Evolutionary conservation across 2,797 vertebrate genomes (phyloP), one percentile per base, ranked within the genome.

Genomic region (Apodemus agrarius): DNA sequence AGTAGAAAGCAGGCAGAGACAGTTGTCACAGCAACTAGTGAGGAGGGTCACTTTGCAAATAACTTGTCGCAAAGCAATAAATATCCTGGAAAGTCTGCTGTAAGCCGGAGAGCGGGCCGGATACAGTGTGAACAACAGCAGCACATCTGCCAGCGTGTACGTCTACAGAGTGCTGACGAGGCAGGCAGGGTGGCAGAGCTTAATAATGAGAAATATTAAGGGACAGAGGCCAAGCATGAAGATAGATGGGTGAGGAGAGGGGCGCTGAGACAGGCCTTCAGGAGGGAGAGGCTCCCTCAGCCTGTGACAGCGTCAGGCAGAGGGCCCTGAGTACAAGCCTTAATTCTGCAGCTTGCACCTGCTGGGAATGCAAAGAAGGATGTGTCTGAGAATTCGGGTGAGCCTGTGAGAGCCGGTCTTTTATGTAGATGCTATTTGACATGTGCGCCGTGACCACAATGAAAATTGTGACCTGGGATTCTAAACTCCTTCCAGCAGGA

Each of bases 381-480:
- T 46, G n/a, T 74, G 31, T 85, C 76, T 96, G 92, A 87, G 88
- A 78, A 78, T 81, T 17, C 78, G 75, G 52, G 79, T 12, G 29
- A 54, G 84, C 43, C 65, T 76, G 7, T 6, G 57, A 88, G 54
- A 76, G 57, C 21, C 9, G 61, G 34, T 79, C 80, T 78, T 96
- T 91, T 81, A 90, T 49, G 52, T 46, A 92, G 93, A 95, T 86
- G 83, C 76, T 82, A 74, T 76, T 92, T 91, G 91, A 93, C 61
- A 43, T 0, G 80, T 67, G 59, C 88, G 65, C 87, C 11, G 34
- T 46, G 93, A 96, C 87, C 91, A 82, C 54, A 82, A 81, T 63
- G 57, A 74, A 94, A 96, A 91, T n/a, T 54, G 76, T 87, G 84
- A 86, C 78, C 52, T 19, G 19, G 17, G 10, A 7, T 93, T 82